phyloP scores from a whole-genome alignment of 2,888 invertebrate genomes.

The Lithophane leautieri region DNA sequence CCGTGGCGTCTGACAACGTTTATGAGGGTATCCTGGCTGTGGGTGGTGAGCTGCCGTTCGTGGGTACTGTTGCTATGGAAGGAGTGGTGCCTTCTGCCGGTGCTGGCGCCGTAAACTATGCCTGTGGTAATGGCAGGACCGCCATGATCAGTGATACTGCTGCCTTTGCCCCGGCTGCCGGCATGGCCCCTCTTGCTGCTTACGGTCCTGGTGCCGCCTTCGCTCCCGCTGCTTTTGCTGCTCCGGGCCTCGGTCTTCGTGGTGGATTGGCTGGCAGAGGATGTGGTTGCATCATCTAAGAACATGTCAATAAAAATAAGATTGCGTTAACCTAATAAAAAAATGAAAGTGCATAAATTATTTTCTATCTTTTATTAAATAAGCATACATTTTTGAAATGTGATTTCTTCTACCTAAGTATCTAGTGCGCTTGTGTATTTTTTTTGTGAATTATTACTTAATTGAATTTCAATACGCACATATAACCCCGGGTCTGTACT shows the following conservation, averaged over 20 bases:
- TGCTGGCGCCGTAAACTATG: constrained; percentile 71
- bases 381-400: too few species aligned
- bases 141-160: constrained; percentile 61
- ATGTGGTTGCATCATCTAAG: constrained; percentile 20
- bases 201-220: constrained; percentile 8
- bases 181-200: neutral
- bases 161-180: constrained; percentile 10
- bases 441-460: too few species aligned
- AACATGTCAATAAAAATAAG: neutral
- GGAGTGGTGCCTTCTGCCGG: constrained; percentile 75
- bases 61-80: constrained; percentile 73
- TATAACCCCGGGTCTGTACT: too few species aligned
- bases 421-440: too few species aligned
- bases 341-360: neutral
- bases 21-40: constrained; percentile 65
- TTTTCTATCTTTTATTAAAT: neutral
- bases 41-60: constrained; percentile 72
- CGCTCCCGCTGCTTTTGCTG: constrained; percentile 28
- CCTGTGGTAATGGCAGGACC: constrained; percentile 72
- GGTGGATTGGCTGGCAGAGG: constrained; percentile 16
- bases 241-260: neutral
- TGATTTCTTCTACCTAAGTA: too few species aligned
- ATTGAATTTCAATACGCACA: too few species aligned
- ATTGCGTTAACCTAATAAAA: neutral
- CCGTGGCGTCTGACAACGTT: constrained; percentile 56